Evolutionary conservation across 2,113 vertebrate genomes (phyloP).

Genomic region (Callocephalon fimbriatum): DNA sequence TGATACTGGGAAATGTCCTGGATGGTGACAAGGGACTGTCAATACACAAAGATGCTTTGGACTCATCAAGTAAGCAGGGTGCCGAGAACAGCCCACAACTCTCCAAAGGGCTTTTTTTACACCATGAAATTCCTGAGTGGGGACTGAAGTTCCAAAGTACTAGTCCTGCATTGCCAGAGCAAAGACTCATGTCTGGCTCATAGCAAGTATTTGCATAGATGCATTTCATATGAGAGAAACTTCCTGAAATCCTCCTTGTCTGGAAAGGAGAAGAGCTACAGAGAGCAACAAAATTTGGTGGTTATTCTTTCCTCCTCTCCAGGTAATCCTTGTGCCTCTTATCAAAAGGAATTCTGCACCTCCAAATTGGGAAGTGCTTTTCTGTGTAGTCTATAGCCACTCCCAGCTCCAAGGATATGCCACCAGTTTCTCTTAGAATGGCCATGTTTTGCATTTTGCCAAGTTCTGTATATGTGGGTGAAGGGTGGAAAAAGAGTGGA

Average conservation of each 20-base stretch:
- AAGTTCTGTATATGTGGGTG: neutral
- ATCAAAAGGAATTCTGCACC: neutral
- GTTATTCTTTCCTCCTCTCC: neutral
- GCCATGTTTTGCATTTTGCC: conserved; percentile 25
- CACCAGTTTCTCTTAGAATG: conserved; percentile 38
- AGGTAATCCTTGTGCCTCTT: neutral
- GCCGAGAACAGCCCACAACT: neutral
- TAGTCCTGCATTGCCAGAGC: neutral
- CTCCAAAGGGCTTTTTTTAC: neutral
- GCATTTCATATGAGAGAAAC: neutral
- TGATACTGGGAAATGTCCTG: neutral
- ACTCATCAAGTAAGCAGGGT: neutral
- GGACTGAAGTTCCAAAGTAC: neutral
- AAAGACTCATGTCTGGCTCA: neutral
- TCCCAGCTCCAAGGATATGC: conserved; percentile 15
- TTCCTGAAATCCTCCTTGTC: neutral
- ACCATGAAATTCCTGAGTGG: neutral
- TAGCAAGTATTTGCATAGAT: neutral
- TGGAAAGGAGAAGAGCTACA: neutral
- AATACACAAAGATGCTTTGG: neutral
- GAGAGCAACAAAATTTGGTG: neutral
- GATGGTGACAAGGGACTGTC: neutral
- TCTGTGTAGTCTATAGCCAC: neutral
- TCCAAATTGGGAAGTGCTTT: conserved; percentile 27
- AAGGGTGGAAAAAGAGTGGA: conserved; percentile 39